Evolutionary conservation across 64 coral and sea anemone genomes (phyloP).

Genomic region (Dendronephthya gigantea): DNA sequence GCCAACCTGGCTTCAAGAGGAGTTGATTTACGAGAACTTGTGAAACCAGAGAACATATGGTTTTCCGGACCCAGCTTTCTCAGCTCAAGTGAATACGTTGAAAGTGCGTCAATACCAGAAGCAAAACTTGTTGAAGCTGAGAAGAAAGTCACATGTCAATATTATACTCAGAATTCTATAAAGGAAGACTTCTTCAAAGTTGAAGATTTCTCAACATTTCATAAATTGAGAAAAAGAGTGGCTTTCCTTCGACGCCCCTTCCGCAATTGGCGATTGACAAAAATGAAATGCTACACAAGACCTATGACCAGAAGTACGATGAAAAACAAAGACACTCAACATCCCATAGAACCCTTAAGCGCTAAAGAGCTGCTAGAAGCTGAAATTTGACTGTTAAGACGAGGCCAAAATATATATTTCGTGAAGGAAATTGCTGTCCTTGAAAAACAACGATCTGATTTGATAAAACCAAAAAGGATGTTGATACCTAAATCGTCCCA

Average conservation of each 20-base stretch:
- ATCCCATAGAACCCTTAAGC: not conserved
- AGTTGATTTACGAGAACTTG: not conserved
- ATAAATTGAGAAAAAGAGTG: not conserved
- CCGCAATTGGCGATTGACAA: not conserved
- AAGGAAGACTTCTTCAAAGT: not conserved
- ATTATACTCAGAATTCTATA: not conserved
- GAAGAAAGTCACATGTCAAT: no score
- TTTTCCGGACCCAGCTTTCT: not conserved
- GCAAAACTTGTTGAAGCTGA: not conserved
- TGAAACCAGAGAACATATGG: not conserved
- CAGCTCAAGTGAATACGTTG: no score
- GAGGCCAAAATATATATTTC: not conserved
- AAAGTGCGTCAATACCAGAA: not conserved
- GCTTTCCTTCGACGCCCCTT: not conserved
- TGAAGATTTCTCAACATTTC: not conserved
- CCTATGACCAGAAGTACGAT: not conserved
- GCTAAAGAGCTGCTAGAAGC: not conserved
- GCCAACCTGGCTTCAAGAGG: not conserved
- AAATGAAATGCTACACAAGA: no score
- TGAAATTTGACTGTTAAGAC: not conserved
- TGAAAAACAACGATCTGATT: not conserved
- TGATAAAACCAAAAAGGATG: no score
- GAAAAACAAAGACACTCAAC: not conserved
- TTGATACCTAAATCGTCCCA: no score
- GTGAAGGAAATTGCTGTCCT: not conserved